phyloP scores from a whole-genome alignment of 2,888 invertebrate genomes.

The Tillus elongatus region DNA sequence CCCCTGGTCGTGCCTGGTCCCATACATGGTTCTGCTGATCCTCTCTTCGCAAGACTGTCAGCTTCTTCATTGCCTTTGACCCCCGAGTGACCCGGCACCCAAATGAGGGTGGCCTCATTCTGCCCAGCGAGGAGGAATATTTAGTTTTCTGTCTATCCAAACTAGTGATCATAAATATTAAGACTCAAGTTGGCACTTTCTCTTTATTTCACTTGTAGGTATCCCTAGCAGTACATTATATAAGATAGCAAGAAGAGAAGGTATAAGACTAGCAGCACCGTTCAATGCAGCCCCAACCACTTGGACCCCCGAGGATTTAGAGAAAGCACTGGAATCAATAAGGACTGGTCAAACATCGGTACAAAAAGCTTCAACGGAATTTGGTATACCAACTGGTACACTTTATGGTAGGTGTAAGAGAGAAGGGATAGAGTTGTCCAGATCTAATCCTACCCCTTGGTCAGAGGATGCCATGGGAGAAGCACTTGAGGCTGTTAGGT shows the following conservation, averaged over 20 bases:
- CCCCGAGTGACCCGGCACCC: no score
- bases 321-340: constrained; percentile 73
- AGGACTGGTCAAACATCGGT: constrained; percentile 73
- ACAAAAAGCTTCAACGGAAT: constrained; percentile 77
- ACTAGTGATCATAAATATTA: background rate
- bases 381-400: constrained; percentile 82
- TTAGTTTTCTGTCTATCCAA: no score
- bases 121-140: no score
- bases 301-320: constrained; percentile 78
- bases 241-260: constrained; percentile 84
- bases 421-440: constrained; percentile 80
- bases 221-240: constrained; percentile 87
- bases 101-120: no score
- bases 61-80: no score
- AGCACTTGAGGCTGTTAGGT: constrained; percentile 82
- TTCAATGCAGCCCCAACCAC: constrained; percentile 85
- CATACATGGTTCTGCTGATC: no score
- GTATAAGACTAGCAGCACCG: constrained; percentile 79
- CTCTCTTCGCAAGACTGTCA: no score
- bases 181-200: background rate
- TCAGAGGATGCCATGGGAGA: constrained; percentile 90
- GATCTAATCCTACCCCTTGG: constrained; percentile 88
- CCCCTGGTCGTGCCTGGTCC: no score
- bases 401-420: constrained; percentile 81
- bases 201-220: constrained; percentile 40